phyloP scores from a whole-genome alignment of 2,888 invertebrate species.

The Drosophila melanosoma region DNA sequence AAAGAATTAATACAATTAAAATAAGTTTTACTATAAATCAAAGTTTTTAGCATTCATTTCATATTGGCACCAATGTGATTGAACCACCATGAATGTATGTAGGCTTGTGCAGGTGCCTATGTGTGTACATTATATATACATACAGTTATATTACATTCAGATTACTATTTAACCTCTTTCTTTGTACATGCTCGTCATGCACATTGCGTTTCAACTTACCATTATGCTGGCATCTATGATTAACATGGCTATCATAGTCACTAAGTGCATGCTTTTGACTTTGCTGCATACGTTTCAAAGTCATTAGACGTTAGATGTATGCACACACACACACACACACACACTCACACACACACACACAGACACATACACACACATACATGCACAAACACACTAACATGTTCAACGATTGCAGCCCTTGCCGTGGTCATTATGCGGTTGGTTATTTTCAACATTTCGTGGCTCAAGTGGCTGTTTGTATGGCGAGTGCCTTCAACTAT shows the following conservation, averaged over 20 bases:
- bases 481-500: conserved; percentile 52
- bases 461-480: conserved; percentile 75
- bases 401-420: conserved; percentile 43
- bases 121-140: not conserved
- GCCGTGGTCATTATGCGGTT: conserved; percentile 74
- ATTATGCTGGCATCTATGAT: conserved; percentile 74
- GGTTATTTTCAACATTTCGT: conserved; percentile 71
- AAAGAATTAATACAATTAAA: not conserved
- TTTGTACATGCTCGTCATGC: conserved; percentile 51
- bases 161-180: conserved; percentile 7
- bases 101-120: not conserved
- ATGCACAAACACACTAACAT: conserved; percentile 1
- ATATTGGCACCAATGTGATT: conserved; percentile 19
- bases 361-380: conserved; percentile 4
- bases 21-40: not conserved
- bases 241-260: conserved; percentile 75
- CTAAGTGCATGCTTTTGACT: conserved; percentile 78
- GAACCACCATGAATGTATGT: conserved; percentile 11
- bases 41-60: not conserved
- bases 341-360: conserved; percentile 24
- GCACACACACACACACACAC: conserved; percentile 16
- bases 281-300: conserved; percentile 66
- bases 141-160: conserved; percentile 5
- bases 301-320: conserved; percentile 54
- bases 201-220: conserved; percentile 68